Conservation (phyloP, 2,113 vertebrate genomes). For the Strigops habroptila region DNA sequence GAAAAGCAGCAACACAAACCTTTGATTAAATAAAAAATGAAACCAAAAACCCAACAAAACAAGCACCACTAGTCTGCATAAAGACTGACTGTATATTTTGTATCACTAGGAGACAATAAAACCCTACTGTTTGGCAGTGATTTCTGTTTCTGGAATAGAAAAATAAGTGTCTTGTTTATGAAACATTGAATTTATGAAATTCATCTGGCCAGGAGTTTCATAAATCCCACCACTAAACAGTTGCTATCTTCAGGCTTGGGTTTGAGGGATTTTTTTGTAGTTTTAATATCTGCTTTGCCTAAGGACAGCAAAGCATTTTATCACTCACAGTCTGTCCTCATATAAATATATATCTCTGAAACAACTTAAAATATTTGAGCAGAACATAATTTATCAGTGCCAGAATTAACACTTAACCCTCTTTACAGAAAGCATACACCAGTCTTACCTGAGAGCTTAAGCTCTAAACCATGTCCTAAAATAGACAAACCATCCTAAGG, state of each 20-base stretch:
- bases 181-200: neutral
- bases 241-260: neutral
- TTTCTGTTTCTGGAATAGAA: neutral
- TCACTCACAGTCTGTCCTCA: neutral
- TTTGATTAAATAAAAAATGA: neutral
- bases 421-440: neutral
- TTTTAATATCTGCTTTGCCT: neutral
- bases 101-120: neutral
- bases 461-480: neutral
- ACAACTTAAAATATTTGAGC: neutral
- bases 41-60: rapidly evolving
- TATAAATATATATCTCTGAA: neutral
- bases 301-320: neutral
- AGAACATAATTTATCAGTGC: neutral
- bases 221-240: neutral
- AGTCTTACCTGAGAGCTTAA: neutral
- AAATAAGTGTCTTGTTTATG: neutral
- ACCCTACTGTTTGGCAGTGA: neutral
- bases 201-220: neutral
- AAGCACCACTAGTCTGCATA: neutral
- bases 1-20: neutral
- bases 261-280: neutral
- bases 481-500: neutral
- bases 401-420: neutral
- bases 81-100: neutral